These are phyloP conservation scores for Drosophila parabipectinata DNA, from an alignment of 1,140 invertebrate species.

Conservation along the genomic window DNA sequence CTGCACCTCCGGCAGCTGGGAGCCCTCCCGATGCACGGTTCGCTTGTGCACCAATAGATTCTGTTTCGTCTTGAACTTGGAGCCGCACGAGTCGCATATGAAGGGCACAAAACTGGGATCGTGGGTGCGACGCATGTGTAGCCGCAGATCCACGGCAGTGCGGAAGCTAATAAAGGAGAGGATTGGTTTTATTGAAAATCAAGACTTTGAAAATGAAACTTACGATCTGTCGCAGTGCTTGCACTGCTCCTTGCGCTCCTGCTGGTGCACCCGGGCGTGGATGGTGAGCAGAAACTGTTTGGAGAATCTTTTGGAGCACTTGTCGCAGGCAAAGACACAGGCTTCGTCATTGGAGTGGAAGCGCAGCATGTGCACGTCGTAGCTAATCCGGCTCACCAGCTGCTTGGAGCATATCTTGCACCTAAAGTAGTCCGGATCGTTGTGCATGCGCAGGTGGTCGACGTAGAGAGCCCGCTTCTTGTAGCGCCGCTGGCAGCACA, in stretches of 20 bases:
- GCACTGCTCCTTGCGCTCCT: conserved; percentile 53
- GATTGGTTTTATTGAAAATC: not conserved
- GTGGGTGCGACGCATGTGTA: conserved; percentile 54
- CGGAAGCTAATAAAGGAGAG: conserved; percentile 23
- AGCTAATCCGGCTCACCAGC: conserved; percentile 53
- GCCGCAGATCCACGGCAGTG: conserved; percentile 34
- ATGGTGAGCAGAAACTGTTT: conserved; percentile 47
- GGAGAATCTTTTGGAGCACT: conserved; percentile 58
- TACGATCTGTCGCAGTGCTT: conserved; percentile 55
- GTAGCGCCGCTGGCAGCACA: conserved; percentile 59
- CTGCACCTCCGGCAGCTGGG: conserved; percentile 51
- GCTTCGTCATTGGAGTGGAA: conserved; percentile 49
- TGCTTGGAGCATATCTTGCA: conserved; percentile 50
- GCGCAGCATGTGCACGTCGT: conserved; percentile 49
- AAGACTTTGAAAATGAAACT: not conserved
- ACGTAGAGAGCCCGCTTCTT: conserved; percentile 56
- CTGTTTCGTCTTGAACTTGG: conserved; percentile 55
- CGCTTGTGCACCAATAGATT: conserved; percentile 59
- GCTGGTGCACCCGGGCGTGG: conserved; percentile 51
- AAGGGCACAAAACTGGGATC: conserved; percentile 51
- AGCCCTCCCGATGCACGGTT: conserved; percentile 49
- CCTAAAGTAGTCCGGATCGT: conserved; percentile 57
- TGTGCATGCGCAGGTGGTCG: conserved; percentile 59
- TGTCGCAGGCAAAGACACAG: conserved; percentile 49
- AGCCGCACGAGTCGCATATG: conserved; percentile 59